A percentile compares a stretch with the other conserved stretches of the same genome.
Conservation (phyloP, 2,113 vertebrate species). For the Grallaria varia region DNA sequence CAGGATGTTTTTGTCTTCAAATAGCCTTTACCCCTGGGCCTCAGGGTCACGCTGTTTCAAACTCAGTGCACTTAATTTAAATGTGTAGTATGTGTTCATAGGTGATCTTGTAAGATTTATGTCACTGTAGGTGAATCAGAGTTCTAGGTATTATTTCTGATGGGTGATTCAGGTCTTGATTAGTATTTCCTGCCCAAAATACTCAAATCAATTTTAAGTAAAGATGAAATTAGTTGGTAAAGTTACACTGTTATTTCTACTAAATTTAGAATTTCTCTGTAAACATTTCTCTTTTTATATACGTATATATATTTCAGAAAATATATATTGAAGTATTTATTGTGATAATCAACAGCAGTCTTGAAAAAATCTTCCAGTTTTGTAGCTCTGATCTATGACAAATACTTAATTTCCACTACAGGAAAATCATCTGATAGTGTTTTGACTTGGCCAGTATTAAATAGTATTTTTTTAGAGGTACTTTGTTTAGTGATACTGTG, state of each 20-base stretch:
- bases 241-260: neutral
- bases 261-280: neutral
- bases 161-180: neutral
- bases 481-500: neutral
- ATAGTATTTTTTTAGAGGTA: neutral
- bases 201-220: neutral
- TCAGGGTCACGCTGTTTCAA: fast-evolving
- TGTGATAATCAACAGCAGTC: neutral
- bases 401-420: neutral
- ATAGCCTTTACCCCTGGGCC: neutral
- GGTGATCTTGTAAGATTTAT: neutral
- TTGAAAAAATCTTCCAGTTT: neutral
- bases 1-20: neutral
- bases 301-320: neutral
- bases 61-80: neutral
- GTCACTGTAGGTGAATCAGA: neutral
- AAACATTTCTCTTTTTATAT: neutral
- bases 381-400: neutral
- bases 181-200: neutral
- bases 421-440: neutral
- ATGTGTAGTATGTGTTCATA: neutral
- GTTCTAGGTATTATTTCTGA: neutral
- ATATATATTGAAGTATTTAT: neutral
- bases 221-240: neutral
- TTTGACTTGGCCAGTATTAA: neutral